Evolutionary conservation across 2,113 vertebrate species (phyloP).

Genomic region (Podiceps cristatus): DNA sequence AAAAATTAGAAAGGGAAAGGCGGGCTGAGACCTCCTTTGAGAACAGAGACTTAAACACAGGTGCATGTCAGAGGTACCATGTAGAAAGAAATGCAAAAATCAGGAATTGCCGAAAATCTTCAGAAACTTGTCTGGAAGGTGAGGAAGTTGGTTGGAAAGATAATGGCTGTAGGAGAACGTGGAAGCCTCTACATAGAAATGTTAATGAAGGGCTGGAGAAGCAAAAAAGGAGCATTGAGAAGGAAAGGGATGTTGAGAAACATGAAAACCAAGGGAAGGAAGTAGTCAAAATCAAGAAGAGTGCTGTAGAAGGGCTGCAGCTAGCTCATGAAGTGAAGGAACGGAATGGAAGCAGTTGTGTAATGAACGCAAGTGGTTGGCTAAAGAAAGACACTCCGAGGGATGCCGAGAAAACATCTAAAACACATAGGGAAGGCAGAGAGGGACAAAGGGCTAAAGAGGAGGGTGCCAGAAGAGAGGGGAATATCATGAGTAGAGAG

Average conservation of each 20-base stretch:
- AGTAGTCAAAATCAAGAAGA: constrained; percentile 60
- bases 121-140: constrained; percentile 28
- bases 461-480: constrained; percentile 12
- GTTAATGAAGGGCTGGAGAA: constrained; percentile 54
- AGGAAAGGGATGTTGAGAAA: constrained; percentile 40
- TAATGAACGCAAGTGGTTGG: constrained; percentile 53
- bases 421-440: constrained; percentile 21
- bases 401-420: constrained; percentile 31
- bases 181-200: constrained; percentile 10
- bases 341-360: constrained; percentile 13
- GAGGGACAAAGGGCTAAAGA: constrained; percentile 55
- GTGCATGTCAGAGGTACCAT: not conserved
- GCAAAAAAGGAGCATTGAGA: constrained; percentile 45
- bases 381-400: constrained; percentile 47
- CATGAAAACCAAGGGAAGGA: constrained; percentile 49
- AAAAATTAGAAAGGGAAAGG: constrained; percentile 57
- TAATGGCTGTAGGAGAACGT: constrained; percentile 23
- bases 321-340: constrained; percentile 48
- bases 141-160: constrained; percentile 53
- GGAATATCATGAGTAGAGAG: not conserved
- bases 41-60: constrained; percentile 52
- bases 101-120: constrained; percentile 54
- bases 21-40: constrained; percentile 32
- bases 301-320: constrained; percentile 18
- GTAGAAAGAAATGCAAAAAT: constrained; percentile 63